Evolutionary conservation across 2,113 vertebrate genomes (phyloP), one percentile per base, ranked within the genome.

Genomic region (Rhea pennata): DNA sequence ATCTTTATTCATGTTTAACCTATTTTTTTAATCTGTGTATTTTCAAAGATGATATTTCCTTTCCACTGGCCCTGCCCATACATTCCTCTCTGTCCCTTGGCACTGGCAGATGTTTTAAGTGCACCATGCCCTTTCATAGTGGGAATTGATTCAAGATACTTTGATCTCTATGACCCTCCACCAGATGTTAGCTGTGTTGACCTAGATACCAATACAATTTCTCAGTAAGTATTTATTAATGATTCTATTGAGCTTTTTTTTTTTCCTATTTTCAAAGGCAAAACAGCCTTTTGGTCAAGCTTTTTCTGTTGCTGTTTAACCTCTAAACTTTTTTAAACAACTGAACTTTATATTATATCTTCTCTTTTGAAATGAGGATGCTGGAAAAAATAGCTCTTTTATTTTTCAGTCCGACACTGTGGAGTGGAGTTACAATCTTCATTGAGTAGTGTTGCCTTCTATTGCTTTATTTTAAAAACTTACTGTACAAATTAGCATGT

Each of bases 31-130:
- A 94, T 84, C 79, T 91, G 39, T 23, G 0, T 86, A 11, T 91
- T 92, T 95, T 92, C 97, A 75, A 97, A 99, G 99, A 99, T 99
- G 99, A 99, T 99, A 71, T 99, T 99, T 95, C 99, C 99, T 84
- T 99, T 99, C 98, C 99, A 99, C 64, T 99, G 99, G 99, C 99
- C 99, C 3, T 99, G 99, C 94, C 99, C 99, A 0, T 99, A 99
- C 96, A 99, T 99, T 94, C 99, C 99, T 61, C 98, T 99, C 42
- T 99, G 99, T 97, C 99, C 99, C 4, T 94, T 99, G 98, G 99
- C 99, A 16, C 97, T 99, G 98, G 99, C 99, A 39, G 99, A 99
- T 87, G 99, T 99, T 53, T 98, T 99, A 93, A 99, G 99, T 64
- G 99, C 99, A 17, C 99, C 99, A 0, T 99, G 99, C 88, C 99